Percentiles rank a stretch among this genome's conserved stretches.
Conservation (phyloP, 2,113 vertebrate genomes). For the Charina bottae region DNA sequence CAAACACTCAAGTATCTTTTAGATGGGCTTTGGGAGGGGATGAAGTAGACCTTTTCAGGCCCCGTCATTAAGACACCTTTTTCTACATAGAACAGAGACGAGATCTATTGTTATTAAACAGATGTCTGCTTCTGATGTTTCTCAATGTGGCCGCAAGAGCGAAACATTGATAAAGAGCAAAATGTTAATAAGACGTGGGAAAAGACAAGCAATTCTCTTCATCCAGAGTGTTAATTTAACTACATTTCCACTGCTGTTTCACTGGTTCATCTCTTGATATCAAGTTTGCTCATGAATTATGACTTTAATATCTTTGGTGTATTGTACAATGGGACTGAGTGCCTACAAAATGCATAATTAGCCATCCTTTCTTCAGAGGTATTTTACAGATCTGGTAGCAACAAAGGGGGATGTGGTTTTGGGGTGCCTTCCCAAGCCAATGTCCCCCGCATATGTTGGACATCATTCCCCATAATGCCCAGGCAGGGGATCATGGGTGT, state of each 20-base stretch:
- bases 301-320: conserved; percentile 48
- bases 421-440: neutral
- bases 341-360: neutral
- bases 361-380: neutral
- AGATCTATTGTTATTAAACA: neutral
- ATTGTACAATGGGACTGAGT: neutral
- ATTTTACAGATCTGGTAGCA: neutral
- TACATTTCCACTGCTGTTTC: neutral
- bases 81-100: accelerated
- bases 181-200: neutral
- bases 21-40: too few species aligned
- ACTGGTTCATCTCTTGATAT: neutral
- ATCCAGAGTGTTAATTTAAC: neutral
- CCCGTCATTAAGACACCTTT: neutral
- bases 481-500: neutral
- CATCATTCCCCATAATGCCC: neutral
- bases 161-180: neutral
- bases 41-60: too few species aligned
- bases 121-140: neutral
- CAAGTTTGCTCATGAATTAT: conserved; percentile 42
- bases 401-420: neutral
- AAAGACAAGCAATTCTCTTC: neutral
- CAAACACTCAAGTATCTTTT: too few species aligned
- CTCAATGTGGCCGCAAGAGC: conserved; percentile 14
- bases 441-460: neutral